These are phyloP conservation scores for Actinostola sp. DNA, from an alignment of 92 coral and sea anemone species.

Conservation along the genomic window DNA sequence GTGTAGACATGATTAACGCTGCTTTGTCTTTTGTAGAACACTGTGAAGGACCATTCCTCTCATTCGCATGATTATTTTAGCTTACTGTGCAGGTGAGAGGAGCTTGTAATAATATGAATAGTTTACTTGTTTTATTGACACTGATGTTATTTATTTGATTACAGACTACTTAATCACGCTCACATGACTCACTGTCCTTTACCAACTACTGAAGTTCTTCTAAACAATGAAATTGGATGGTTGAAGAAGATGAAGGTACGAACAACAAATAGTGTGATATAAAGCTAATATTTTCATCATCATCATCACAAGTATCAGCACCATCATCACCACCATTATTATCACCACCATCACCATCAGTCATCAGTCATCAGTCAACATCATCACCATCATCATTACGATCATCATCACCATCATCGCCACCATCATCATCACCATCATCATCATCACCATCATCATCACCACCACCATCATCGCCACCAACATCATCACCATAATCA, in stretches of 20 bases:
- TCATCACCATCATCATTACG: background rate
- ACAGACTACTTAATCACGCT: constrained; percentile 89
- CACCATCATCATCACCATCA: background rate
- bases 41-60: constrained; percentile 93
- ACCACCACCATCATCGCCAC: background rate
- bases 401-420: background rate
- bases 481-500: background rate
- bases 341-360: background rate
- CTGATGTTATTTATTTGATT: constrained; percentile 11
- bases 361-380: too few species aligned
- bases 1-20: too few species aligned
- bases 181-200: constrained; percentile 83
- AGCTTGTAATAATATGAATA: background rate
- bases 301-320: background rate
- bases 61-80: constrained; percentile 92
- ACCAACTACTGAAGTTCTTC: constrained; percentile 88
- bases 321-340: background rate
- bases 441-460: background rate
- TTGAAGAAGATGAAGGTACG: constrained; percentile 94
- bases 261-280: too few species aligned
- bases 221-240: constrained; percentile 90
- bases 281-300: background rate
- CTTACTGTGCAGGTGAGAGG: constrained; percentile 77
- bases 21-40: constrained; percentile 59
- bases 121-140: background rate